Percentiles rank a stretch among this genome's conserved stretches.
Conservation (phyloP, 2,888 invertebrate genomes). For the Callyntrura sp. region DNA sequence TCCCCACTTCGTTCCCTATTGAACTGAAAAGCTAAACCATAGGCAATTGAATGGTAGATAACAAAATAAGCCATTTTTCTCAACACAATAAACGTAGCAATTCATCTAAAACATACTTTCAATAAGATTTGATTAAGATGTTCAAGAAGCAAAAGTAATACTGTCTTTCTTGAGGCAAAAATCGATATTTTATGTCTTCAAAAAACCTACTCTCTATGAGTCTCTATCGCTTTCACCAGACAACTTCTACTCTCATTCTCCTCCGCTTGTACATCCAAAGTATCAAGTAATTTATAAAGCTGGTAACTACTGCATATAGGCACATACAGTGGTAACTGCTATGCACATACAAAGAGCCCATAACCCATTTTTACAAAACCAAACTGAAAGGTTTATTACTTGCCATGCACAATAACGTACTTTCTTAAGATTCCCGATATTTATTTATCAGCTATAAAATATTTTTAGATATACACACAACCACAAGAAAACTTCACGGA, state of each 20-base stretch:
- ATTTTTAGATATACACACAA: too few species aligned
- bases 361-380: too few species aligned
- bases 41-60: conserved; percentile 51
- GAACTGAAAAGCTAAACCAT: conserved; percentile 1
- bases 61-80: conserved; percentile 66
- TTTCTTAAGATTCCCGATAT: too few species aligned
- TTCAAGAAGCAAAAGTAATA: conserved; percentile 74
- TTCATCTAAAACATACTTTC: conserved; percentile 72
- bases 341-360: too few species aligned
- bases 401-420: too few species aligned
- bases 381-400: too few species aligned
- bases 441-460: too few species aligned
- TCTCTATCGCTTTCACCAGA: conserved; percentile 72
- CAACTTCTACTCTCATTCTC: conserved; percentile 25
- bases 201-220: conserved; percentile 56
- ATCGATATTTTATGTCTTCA: conserved; percentile 74
- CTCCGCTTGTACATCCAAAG: neutral
- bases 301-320: too few species aligned
- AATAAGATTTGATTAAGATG: conserved; percentile 79
- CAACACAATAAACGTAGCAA: conserved; percentile 59
- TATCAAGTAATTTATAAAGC: conserved; percentile 7
- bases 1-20: neutral
- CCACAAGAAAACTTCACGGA: too few species aligned
- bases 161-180: conserved; percentile 72
- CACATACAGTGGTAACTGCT: too few species aligned